Evolutionary conservation across 2,888 invertebrate genomes (phyloP), one percentile per base, ranked within the genome.

Genomic region (Rhopalosiphum nymphaeae): DNA sequence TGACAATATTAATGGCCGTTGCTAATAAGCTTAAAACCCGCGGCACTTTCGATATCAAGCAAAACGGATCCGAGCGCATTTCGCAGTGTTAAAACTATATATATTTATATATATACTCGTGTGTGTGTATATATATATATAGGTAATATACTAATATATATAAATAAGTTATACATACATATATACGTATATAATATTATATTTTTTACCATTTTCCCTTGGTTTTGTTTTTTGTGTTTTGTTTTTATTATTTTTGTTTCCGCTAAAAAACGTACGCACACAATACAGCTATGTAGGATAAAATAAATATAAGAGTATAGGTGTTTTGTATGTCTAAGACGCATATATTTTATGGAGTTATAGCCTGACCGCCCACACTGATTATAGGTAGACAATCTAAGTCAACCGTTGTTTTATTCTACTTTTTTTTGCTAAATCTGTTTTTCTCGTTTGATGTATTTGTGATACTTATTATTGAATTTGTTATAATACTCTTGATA

Each of bases 1-100:
- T 89, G 92, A 89, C 92, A 93, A 93, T 93, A 93, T 93, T 93
- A 89, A 92, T 88, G 92, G 92, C 92, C 29, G 92, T 87, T 42
- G 87, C 92, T 92, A 92, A 92, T 92, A 92, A 92, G 92, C 92
- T 92, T 92, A 92, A 88, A 88, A 92, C 87, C 92, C 87, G 36
- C 85, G 85, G 49, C 44, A 61, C 44, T 91, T 91, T 86, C 91
- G 91, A 91, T 91, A 91, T 91, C 91, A 86, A 91, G 57, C 86
- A 91, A 57, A 91, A 91, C 91, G 61, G 91, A 91, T 91, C 86
- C 91, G 46, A 29, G 56, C 42, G 67, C 21, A n/a, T 91, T 84
- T 91, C n/a, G 53, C 49, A 42, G 53, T 36, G 67, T 29, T 90
- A n/a, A 44, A 42, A 21, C 78, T 36, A 7, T 78, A 78, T 78